A percentile compares a stretch with the other conserved stretches of the same genome.
Conservation (phyloP, 2,888 invertebrate species). For the Orthosia gothica region DNA sequence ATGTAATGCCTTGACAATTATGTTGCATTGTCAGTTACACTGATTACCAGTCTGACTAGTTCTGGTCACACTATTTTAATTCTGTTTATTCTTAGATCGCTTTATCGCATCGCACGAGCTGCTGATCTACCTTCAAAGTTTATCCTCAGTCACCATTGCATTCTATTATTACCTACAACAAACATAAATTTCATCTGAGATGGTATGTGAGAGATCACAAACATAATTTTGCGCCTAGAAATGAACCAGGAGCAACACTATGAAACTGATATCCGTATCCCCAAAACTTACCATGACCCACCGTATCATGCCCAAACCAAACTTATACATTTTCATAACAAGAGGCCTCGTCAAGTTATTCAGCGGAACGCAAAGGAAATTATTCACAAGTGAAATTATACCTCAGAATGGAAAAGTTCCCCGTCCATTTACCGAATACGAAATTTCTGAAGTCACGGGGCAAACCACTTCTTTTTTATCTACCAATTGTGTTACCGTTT, state of each 20-base stretch:
- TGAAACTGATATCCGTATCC: slow-evolving; percentile 14
- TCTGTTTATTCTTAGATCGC: neutral
- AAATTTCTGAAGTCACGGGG: slow-evolving; percentile 64
- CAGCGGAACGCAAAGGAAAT: slow-evolving; percentile 72
- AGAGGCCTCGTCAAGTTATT: slow-evolving; percentile 72
- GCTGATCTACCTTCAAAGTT: too few relatives aligned
- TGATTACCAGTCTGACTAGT: neutral
- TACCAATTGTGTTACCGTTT: slow-evolving; percentile 64
- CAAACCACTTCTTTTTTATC: slow-evolving; percentile 67
- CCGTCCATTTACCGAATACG: slow-evolving; percentile 63
- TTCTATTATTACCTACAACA: neutral
- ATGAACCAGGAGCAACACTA: slow-evolving; percentile 24
- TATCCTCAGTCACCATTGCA: neutral
- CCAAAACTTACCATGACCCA: slow-evolving; percentile 43
- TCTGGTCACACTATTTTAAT: neutral
- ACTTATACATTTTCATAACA: slow-evolving; percentile 68
- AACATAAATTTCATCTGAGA: neutral
- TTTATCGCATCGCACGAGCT: neutral
- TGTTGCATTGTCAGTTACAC: too few relatives aligned
- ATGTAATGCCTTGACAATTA: too few relatives aligned
- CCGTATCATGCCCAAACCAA: slow-evolving; percentile 58
- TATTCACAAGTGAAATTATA: slow-evolving; percentile 78
- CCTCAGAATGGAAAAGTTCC: slow-evolving; percentile 75
- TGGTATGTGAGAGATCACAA: too few relatives aligned
- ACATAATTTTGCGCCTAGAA: neutral